Conservation (phyloP, 2,113 vertebrate genomes). For the Prunella fulvescens region DNA sequence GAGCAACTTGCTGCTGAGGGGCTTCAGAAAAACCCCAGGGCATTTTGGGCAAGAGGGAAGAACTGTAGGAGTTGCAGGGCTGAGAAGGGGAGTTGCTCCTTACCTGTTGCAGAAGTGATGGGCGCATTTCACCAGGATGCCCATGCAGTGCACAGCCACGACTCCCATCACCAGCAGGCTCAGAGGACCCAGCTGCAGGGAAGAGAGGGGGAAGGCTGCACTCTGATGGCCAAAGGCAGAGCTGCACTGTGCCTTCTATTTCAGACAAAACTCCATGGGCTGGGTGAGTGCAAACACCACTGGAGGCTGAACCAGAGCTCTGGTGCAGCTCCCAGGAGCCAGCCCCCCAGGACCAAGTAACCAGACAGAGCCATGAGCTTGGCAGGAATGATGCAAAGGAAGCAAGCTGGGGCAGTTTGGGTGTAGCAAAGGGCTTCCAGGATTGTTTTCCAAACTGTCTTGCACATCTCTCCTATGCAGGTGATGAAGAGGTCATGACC, state of each 20-base stretch:
- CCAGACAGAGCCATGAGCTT: background rate
- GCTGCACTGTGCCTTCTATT: background rate
- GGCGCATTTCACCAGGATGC: slow-evolving; percentile 88
- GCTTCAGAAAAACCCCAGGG: background rate
- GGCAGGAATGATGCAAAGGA: background rate
- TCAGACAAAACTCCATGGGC: background rate
- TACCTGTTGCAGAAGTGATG: slow-evolving; percentile 90
- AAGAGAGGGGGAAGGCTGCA: slow-evolving; percentile 21
- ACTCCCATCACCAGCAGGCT: slow-evolving; percentile 89
- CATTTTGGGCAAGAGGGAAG: background rate
- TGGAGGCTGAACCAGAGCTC: background rate
- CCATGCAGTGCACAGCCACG: slow-evolving; percentile 93
- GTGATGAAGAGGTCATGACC: background rate
- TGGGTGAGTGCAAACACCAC: background rate
- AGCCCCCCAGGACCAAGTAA: background rate
- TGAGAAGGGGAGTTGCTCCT: background rate
- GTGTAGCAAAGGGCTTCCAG: background rate
- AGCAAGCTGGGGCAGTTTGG: background rate
- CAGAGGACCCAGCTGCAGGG: slow-evolving; percentile 85
- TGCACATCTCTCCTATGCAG: background rate
- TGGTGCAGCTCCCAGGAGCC: background rate
- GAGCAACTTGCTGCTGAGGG: background rate
- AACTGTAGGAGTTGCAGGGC: background rate
- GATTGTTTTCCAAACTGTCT: background rate
- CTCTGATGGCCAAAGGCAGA: slow-evolving; percentile 40